Conservation (phyloP, 2,888 invertebrate species). For the Cordilura impudica region DNA sequence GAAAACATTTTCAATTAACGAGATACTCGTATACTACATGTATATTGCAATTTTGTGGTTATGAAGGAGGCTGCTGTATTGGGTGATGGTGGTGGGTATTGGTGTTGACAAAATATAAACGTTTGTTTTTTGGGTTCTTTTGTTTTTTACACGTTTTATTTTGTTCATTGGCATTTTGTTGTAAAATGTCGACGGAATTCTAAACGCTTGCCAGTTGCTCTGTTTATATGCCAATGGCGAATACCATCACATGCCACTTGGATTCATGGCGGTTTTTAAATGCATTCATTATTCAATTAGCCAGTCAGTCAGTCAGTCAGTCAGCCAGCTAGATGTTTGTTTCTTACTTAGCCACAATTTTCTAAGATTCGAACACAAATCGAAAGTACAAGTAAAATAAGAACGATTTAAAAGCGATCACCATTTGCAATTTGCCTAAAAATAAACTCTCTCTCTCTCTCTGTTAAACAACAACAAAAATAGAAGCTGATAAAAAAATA, state of each 20-base stretch:
- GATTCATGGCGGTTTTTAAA: constrained; percentile 61
- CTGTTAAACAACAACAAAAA: background rate
- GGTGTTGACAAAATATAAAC: constrained; percentile 34
- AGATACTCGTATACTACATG: background rate
- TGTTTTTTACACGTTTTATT: constrained; percentile 11
- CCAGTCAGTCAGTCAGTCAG: constrained; percentile 26
- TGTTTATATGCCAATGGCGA: constrained; percentile 62
- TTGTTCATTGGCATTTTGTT: constrained; percentile 59
- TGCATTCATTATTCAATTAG: constrained; percentile 63
- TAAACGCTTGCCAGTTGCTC: constrained; percentile 63
- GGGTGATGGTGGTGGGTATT: background rate
- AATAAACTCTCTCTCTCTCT: no score
- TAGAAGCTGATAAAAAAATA: background rate
- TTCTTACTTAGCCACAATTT: constrained; percentile 48
- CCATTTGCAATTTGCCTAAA: constrained; percentile 34
- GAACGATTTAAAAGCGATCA: constrained; percentile 53
- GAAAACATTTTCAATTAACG: constrained; percentile 21
- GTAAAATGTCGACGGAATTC: constrained; percentile 62
- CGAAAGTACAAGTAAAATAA: constrained; percentile 41
- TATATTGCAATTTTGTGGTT: constrained; percentile 20
- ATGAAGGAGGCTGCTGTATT: constrained; percentile 12
- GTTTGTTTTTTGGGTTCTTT: background rate
- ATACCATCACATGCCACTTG: constrained; percentile 63
- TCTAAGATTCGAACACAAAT: constrained; percentile 46
- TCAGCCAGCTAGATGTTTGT: constrained; percentile 7